Conservation (phyloP, 2,797 vertebrate species). For the Enteromius trimaculatus region DNA sequence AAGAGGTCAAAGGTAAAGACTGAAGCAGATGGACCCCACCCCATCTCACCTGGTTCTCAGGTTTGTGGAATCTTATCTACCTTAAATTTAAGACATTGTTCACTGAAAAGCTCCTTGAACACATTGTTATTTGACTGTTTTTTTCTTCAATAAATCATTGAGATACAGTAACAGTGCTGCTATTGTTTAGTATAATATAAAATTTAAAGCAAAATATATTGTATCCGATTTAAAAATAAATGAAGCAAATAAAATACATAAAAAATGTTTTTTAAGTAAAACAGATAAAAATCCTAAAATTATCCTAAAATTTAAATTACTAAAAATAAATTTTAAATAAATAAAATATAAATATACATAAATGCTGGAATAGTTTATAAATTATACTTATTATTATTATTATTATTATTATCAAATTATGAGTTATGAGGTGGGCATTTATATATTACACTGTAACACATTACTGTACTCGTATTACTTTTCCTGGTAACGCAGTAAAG, state of each 20-base stretch:
- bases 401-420: neutral
- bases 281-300: neutral
- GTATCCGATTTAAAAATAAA: neutral
- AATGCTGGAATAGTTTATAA: neutral
- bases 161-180: neutral
- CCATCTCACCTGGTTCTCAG: constrained; percentile 88
- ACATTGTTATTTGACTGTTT: neutral
- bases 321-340: neutral
- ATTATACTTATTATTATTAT: neutral
- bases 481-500: no score
- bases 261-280: neutral
- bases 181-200: neutral
- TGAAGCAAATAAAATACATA: neutral
- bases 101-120: neutral
- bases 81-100: neutral
- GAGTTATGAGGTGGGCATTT: neutral
- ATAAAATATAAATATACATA: neutral
- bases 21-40: constrained; percentile 78
- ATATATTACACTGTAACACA: no score
- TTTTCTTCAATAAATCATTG: neutral
- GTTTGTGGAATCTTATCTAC: constrained; percentile 70
- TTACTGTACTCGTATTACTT: no score
- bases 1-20: constrained; percentile 91
- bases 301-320: neutral
- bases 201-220: neutral